A percentile compares a stretch with the other conserved stretches of the same genome.
These are phyloP conservation scores for Dorcus parallelipipedus DNA, from an alignment of 2,888 invertebrate genomes.

Conservation along the genomic window DNA sequence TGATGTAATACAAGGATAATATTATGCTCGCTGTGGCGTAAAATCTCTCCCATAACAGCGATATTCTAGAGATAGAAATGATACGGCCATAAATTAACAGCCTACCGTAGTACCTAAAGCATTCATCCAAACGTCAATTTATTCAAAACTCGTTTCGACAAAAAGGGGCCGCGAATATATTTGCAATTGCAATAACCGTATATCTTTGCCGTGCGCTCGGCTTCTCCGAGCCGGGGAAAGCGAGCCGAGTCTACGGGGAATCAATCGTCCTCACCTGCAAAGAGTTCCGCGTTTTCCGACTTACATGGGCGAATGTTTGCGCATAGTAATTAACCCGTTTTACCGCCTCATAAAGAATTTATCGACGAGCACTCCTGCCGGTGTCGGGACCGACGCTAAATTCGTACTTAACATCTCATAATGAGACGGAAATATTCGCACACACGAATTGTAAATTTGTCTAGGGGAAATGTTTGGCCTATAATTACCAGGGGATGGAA, in stretches of 20 bases:
- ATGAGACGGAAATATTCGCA: too few relatives aligned
- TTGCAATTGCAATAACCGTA: constrained; percentile 41
- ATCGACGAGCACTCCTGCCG: too few relatives aligned
- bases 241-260: constrained; percentile 22
- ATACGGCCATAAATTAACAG: constrained; percentile 25
- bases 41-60: too few relatives aligned
- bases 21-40: too few relatives aligned
- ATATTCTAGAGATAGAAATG: not conserved
- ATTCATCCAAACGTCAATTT: constrained; percentile 37
- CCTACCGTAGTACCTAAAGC: constrained; percentile 27
- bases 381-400: too few relatives aligned
- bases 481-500: too few relatives aligned
- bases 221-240: not conserved
- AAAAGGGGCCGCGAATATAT: constrained; percentile 35
- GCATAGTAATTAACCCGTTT: too few relatives aligned
- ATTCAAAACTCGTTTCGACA: constrained; percentile 38
- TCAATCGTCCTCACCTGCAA: constrained; percentile 24
- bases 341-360: too few relatives aligned
- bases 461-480: too few relatives aligned
- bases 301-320: constrained; percentile 13
- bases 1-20: too few relatives aligned
- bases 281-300: constrained; percentile 22
- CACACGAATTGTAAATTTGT: too few relatives aligned
- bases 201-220: constrained; percentile 29
- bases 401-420: too few relatives aligned